Percentiles rank a stretch among this genome's conserved stretches.
These are phyloP conservation scores for Diceros bicornis DNA, from an alignment of 2,797 vertebrate genomes.

Conservation along the genomic window DNA sequence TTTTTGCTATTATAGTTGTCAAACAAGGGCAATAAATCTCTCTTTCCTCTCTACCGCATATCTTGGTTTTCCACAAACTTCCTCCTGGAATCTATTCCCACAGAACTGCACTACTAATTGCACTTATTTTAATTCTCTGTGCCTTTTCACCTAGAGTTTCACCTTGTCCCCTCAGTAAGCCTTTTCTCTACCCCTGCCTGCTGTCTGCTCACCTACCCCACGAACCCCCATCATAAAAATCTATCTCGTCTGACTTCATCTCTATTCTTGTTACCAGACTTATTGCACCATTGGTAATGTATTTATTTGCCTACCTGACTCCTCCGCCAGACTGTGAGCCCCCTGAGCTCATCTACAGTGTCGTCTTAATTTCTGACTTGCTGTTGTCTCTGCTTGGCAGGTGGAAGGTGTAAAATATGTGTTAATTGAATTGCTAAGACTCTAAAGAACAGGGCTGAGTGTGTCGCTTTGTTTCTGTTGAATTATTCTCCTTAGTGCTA, in stretches of 20 bases:
- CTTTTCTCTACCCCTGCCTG: neutral
- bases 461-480: conserved; percentile 48
- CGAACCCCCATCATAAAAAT: neutral
- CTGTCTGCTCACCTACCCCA: neutral
- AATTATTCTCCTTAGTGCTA: conserved; percentile 14
- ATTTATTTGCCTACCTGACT: neutral
- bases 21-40: neutral
- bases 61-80: conserved; percentile 11
- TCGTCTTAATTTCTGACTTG: conserved; percentile 74
- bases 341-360: conserved; percentile 48
- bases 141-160: neutral
- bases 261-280: neutral
- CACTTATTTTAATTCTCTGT: neutral
- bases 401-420: conserved; percentile 50
- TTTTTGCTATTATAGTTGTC: conserved; percentile 49
- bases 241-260: neutral
- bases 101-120: neutral
- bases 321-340: conserved; percentile 37
- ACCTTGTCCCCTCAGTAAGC: neutral
- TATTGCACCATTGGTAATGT: neutral
- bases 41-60: neutral
- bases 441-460: conserved; percentile 24
- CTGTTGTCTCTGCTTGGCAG: conserved; percentile 66
- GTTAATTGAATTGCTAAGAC: conserved; percentile 58
- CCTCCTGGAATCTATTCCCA: neutral